Conservation (phyloP, 2,113 vertebrate species). For the Chamaea fasciata region DNA sequence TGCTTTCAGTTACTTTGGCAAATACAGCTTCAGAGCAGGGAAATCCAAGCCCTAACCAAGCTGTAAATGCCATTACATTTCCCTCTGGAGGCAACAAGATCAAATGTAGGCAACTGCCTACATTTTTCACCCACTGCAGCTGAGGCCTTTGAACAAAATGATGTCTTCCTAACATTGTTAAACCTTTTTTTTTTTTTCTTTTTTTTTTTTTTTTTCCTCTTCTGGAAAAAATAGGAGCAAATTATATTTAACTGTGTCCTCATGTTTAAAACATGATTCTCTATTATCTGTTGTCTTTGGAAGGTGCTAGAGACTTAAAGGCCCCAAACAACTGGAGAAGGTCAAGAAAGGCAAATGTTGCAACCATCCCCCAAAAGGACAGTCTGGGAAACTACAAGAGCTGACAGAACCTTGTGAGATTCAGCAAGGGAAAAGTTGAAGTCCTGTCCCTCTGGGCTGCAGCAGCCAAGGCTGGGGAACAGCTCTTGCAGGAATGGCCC, state of each 20-base stretch:
- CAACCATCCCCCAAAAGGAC: neutral
- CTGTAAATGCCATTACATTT: neutral
- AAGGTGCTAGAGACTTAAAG: neutral
- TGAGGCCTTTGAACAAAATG: neutral
- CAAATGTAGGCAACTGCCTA: too few relatives aligned
- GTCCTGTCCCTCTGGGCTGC: neutral
- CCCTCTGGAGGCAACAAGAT: neutral
- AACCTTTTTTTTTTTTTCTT: neutral
- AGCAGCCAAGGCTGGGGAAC: neutral
- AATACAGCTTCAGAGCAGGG: neutral
- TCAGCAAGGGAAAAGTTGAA: neutral
- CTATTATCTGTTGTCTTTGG: neutral
- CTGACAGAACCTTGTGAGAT: neutral
- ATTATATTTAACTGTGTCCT: neutral
- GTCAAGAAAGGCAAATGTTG: neutral
- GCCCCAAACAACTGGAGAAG: neutral
- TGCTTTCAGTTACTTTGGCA: neutral
- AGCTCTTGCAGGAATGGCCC: neutral
- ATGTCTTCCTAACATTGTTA: neutral
- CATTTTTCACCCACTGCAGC: neutral
- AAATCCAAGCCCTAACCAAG: neutral
- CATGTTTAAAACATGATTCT: neutral
- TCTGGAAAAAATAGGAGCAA: neutral
- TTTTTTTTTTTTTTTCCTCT: neutral
- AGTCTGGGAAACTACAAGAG: neutral